Conservation (phyloP, 2,113 vertebrate genomes). For the Anhinga rufa region DNA sequence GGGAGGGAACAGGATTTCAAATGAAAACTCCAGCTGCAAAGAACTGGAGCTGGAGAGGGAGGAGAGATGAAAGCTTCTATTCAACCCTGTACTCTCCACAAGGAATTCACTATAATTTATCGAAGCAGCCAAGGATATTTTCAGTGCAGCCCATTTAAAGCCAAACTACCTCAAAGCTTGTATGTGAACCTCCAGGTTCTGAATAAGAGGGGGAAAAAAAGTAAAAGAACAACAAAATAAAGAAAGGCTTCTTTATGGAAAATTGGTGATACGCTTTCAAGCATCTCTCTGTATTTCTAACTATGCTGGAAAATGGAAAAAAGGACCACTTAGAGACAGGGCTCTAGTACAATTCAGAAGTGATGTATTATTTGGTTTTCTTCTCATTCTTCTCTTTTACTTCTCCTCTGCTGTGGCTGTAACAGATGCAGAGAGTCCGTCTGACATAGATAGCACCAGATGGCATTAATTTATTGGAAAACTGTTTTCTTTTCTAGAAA, state of each 20-base stretch:
- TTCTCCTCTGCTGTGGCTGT: background rate
- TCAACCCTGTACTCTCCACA: accelerated
- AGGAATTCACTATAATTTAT: background rate
- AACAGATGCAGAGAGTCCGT: background rate
- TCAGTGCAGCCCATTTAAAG: background rate
- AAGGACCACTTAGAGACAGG: background rate
- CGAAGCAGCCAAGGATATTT: background rate
- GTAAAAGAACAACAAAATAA: background rate
- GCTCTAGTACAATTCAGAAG: background rate
- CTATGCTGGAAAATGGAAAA: background rate
- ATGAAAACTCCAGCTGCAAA: background rate
- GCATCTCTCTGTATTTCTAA: background rate
- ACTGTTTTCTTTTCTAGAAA: background rate
- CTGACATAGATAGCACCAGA: background rate
- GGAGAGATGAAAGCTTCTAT: background rate
- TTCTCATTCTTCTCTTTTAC: background rate
- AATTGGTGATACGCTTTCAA: background rate
- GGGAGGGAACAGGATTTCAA: background rate
- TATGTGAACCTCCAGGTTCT: background rate
- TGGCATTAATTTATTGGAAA: background rate
- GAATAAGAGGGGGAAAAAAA: too few species aligned
- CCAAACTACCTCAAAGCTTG: background rate
- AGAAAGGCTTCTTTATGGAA: background rate
- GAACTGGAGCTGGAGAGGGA: background rate
- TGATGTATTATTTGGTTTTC: background rate